Evolutionary conservation across 1,140 invertebrate species (phyloP).

Genomic region (Laupala kohalensis): DNA sequence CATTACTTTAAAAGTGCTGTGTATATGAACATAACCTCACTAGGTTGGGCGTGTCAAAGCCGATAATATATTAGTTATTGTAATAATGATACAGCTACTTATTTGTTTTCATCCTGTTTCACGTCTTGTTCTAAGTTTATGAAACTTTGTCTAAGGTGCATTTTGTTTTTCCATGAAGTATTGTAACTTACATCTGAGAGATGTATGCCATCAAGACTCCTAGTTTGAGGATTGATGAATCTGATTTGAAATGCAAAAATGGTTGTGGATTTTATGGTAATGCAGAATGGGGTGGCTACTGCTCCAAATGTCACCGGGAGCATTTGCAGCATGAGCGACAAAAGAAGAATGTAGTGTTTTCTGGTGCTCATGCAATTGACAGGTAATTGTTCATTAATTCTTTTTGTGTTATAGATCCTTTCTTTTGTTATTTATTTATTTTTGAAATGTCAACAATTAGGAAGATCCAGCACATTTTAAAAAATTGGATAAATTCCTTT

Average conservation of each 20-base stretch:
- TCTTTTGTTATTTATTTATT: background rate
- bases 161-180: too few relatives aligned
- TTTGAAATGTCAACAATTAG: too few relatives aligned
- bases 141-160: too few relatives aligned
- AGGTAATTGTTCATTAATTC: slow-evolving; percentile 18
- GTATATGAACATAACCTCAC: background rate
- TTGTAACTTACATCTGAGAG: too few relatives aligned
- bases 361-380: slow-evolving; percentile 22
- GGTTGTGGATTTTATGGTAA: slow-evolving; percentile 95
- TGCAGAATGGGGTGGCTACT: slow-evolving; percentile 91
- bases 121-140: background rate
- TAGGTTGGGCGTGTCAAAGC: background rate
- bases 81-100: too few relatives aligned
- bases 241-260: slow-evolving; percentile 85
- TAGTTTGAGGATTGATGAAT: slow-evolving; percentile 61
- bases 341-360: slow-evolving; percentile 16
- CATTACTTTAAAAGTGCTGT: too few relatives aligned
- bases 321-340: slow-evolving; percentile 39
- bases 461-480: too few relatives aligned
- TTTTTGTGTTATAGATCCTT: background rate
- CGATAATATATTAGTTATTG: too few relatives aligned
- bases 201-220: slow-evolving; percentile 61
- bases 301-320: slow-evolving; percentile 78
- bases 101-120: too few relatives aligned
- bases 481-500: too few relatives aligned